Conservation (phyloP, 37 sponge, comb jelly and placozoan genomes). For the Beroe ovata region DNA sequence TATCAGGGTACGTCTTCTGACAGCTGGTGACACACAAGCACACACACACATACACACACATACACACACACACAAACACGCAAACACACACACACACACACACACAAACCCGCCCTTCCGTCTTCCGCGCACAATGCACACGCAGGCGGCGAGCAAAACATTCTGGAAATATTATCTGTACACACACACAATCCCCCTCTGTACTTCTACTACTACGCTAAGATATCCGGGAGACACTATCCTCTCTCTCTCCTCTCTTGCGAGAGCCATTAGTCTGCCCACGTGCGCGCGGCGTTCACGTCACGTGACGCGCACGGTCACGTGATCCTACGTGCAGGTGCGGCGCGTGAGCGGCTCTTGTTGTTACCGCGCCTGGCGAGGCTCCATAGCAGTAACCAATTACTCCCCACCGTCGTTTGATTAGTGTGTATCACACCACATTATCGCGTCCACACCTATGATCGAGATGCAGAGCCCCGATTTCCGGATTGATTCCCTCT, state of each 20-base stretch:
- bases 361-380: neutral
- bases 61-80: too few relatives aligned
- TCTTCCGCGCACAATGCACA: too few relatives aligned
- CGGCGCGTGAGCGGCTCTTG: neutral
- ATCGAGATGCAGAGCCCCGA: slow-evolving; percentile 45
- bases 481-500: slow-evolving; percentile 17
- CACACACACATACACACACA: too few relatives aligned
- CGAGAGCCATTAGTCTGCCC: slow-evolving; percentile 37
- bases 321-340: slow-evolving; percentile 15
- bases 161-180: neutral
- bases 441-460: neutral
- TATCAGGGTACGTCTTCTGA: too few relatives aligned
- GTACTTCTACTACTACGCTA: neutral
- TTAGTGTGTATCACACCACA: too few relatives aligned
- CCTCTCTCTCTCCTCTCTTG: neutral
- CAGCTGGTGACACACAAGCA: too few relatives aligned
- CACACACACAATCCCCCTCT: neutral
- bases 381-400: slow-evolving; percentile 43
- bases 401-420: slow-evolving; percentile 15
- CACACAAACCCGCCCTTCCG: slow-evolving; percentile 1
- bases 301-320: slow-evolving; percentile 14
- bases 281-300: slow-evolving; percentile 19
- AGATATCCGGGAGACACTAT: neutral
- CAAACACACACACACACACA: too few relatives aligned
- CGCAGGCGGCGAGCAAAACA: too few relatives aligned